Evolutionary conservation across 2,113 vertebrate genomes (phyloP).

Genomic region (Gorsachius goisagi): DNA sequence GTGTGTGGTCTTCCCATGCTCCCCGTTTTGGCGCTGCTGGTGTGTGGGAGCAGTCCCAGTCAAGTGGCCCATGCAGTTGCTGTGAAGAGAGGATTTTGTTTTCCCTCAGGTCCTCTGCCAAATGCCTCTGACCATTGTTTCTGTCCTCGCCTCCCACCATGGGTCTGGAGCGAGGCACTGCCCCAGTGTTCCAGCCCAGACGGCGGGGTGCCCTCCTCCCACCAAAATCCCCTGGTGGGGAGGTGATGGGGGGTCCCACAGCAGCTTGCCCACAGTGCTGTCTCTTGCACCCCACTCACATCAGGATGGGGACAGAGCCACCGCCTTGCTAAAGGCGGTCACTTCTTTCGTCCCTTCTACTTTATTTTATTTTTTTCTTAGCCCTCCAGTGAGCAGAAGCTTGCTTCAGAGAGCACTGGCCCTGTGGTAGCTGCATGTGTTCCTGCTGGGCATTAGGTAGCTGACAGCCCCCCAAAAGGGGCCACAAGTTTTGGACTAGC

Average conservation of each 20-base stretch:
- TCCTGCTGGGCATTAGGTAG: background rate
- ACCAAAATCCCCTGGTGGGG: background rate
- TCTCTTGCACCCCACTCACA: background rate
- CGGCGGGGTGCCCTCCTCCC: background rate
- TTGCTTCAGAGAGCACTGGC: background rate
- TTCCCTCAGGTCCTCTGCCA: slow-evolving; percentile 36
- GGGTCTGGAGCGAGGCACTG: background rate
- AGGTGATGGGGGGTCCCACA: rapidly evolving
- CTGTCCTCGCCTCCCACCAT: background rate
- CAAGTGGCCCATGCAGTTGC: slow-evolving; percentile 20
- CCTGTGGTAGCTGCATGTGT: rapidly evolving
- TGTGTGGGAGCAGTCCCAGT: background rate
- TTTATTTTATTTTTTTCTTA: background rate
- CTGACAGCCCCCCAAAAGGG: background rate
- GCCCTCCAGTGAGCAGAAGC: background rate
- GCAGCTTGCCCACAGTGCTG: background rate
- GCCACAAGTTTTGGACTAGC: background rate
- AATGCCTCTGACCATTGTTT: slow-evolving; percentile 38
- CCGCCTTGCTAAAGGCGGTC: background rate
- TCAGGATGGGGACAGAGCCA: background rate
- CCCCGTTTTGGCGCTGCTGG: background rate
- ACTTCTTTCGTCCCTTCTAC: background rate
- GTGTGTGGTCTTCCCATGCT: slow-evolving; percentile 42
- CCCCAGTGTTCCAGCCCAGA: background rate
- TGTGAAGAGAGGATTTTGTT: background rate